A percentile compares a stretch with the other conserved stretches of the same genome.
These are phyloP conservation scores for Corythucha ciliata DNA, from an alignment of 2,888 invertebrate genomes.

Conservation along the genomic window DNA sequence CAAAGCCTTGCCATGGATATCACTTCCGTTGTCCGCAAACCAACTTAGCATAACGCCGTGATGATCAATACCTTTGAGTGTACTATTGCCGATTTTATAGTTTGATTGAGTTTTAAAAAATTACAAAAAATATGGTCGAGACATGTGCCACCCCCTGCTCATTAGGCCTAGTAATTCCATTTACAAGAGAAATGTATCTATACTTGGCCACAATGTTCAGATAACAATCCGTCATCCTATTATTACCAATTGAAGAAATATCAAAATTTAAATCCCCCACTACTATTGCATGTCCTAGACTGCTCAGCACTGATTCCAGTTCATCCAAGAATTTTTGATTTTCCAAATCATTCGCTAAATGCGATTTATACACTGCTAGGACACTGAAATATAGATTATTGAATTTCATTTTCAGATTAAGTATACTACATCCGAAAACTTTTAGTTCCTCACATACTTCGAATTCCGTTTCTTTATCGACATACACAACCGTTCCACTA, in stretches of 20 bases:
- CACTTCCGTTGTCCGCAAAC: too few species aligned
- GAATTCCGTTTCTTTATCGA: neutral
- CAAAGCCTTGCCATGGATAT: too few species aligned
- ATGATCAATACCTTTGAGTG: neutral
- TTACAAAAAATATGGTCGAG: neutral
- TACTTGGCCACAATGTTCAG: neutral
- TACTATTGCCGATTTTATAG: neutral
- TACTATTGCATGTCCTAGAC: neutral
- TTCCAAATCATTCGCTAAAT: neutral
- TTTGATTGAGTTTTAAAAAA: neutral
- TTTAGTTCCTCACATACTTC: neutral
- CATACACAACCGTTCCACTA: conserved; percentile 1
- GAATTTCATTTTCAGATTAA: neutral
- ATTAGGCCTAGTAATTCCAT: conserved; percentile 1
- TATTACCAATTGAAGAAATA: neutral
- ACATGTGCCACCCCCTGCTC: conserved; percentile 1
- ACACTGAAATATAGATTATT: neutral
- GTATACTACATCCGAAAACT: conserved; percentile 3
- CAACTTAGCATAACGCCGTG: neutral
- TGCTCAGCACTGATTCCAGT: neutral
- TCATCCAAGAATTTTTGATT: neutral
- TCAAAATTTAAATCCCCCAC: neutral
- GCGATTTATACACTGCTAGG: neutral
- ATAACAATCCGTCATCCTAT: neutral
- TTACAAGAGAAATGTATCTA: neutral